These are phyloP conservation scores for Stomatorhinus ivindoensis DNA, from an alignment of 2,113 vertebrate genomes.

Conservation along the genomic window DNA sequence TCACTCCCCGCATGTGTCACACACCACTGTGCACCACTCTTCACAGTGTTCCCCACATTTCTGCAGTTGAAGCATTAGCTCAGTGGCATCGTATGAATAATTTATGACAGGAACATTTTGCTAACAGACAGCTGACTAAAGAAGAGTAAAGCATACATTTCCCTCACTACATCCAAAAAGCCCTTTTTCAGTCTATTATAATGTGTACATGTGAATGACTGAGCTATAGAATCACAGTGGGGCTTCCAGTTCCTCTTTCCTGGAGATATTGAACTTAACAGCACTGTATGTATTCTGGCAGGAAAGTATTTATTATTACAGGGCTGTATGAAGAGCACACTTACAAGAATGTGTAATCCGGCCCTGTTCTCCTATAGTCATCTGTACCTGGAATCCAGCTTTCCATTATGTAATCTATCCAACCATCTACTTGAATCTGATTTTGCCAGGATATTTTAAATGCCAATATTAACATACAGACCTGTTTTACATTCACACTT, in stretches of 20 bases:
- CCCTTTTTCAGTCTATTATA: background rate
- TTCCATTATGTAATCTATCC: background rate
- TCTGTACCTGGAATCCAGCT: background rate
- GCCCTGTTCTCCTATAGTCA: background rate
- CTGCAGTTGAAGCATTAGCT: background rate
- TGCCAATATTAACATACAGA: background rate
- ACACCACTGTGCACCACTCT: background rate
- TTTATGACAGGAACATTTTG: conserved; percentile 4
- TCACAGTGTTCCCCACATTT: background rate
- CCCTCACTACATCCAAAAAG: background rate
- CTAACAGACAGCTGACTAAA: conserved; percentile 9
- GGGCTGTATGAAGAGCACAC: background rate
- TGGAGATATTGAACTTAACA: background rate
- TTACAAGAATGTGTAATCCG: background rate
- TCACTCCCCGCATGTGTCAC: background rate
- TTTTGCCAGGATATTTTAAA: background rate
- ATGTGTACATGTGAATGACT: background rate
- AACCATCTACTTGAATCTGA: background rate
- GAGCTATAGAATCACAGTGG: background rate
- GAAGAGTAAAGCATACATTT: background rate
- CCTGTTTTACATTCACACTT: background rate
- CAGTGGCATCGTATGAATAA: conserved; percentile 7
- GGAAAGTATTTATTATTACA: background rate
- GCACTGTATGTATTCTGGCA: background rate
- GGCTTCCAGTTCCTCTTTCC: background rate